Conservation (phyloP, 2,888 invertebrate genomes). For the Teleogryllus oceanicus region DNA sequence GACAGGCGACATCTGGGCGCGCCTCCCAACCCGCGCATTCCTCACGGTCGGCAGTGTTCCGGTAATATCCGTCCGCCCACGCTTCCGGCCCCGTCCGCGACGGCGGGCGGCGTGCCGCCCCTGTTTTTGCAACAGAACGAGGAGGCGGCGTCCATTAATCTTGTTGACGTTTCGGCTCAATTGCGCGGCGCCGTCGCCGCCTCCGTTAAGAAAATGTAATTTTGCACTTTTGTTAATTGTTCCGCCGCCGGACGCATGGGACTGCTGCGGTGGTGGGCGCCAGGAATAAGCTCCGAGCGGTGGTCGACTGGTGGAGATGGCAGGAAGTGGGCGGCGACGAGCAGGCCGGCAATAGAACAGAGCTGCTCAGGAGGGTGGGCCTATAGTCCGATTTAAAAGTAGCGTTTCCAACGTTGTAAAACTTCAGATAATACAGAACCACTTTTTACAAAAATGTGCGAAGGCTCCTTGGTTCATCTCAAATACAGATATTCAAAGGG, state of each 20-base stretch:
- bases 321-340: too few species aligned
- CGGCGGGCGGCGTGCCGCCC: background rate
- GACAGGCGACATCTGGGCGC: background rate
- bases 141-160: background rate
- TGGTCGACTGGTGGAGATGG: too few species aligned
- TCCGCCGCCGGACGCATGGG: background rate
- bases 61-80: background rate
- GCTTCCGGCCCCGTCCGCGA: background rate
- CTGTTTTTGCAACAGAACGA: background rate
- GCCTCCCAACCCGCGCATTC: background rate
- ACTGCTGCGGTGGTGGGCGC: background rate
- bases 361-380: too few species aligned
- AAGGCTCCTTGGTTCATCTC: too few species aligned
- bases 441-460: too few species aligned
- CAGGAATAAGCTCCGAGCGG: background rate
- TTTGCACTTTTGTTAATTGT: background rate
- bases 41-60: background rate
- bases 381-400: too few species aligned
- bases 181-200: background rate
- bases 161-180: conserved; percentile 18
- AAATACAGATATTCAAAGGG: too few species aligned
- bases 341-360: too few species aligned
- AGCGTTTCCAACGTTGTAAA: too few species aligned
- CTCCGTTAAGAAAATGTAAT: background rate
- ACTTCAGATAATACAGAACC: too few species aligned